Base-by-base conservation (phyloP, 2,797 vertebrate species). In the Mycteria americana region DNA sequence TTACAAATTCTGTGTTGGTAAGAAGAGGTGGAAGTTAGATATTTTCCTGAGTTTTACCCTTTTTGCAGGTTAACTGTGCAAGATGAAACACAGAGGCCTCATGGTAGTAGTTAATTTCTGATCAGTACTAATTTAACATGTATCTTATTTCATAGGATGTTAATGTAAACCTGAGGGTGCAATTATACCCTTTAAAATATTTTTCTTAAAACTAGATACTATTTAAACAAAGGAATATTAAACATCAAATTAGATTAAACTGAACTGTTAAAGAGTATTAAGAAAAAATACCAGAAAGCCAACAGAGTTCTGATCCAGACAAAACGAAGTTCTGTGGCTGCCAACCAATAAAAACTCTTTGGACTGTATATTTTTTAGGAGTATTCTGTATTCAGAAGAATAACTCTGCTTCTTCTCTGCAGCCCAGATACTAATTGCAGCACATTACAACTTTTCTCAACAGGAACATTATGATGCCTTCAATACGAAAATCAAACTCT, bases 171-270 rank as follows among this genome's bases (percentile, higher is more conserved):
- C 78, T 87, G 53, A 53, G 60, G 23, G 51, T 87, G n/a, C 60
- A 94, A 92, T 93, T 89, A 95, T 83, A 79, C 21, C 27, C 50
- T 72, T 93, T 93, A 83, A 97, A 94, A 94, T 95, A 92, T 94
- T 97, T 94, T 93, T 50, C 78, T 96, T 93, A 85, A 94, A 96
- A 94, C 68, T 11, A 83, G 80, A 97, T 64, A 93, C 88, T 95
- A 46, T 89, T 93, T 91, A 95, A 95, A 94, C 84, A 95, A 62
- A 53, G n/a, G 21, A 89, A 77, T 80, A 85, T 64, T 95, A 91
- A 94, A 70, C 70, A 91, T 46, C 60, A 80, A 95, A 95, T 95
- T 89, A 85, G 60, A 94, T 95, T 96, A 96, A 67, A 67, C n/a
- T 30, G 56, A 89, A 65, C 75, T 39, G 17, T 50, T 93, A 80